A percentile compares a stretch with the other conserved stretches of the same genome.
Evolutionary conservation across 2,888 invertebrate species (phyloP).

Genomic region (Labia minor): DNA sequence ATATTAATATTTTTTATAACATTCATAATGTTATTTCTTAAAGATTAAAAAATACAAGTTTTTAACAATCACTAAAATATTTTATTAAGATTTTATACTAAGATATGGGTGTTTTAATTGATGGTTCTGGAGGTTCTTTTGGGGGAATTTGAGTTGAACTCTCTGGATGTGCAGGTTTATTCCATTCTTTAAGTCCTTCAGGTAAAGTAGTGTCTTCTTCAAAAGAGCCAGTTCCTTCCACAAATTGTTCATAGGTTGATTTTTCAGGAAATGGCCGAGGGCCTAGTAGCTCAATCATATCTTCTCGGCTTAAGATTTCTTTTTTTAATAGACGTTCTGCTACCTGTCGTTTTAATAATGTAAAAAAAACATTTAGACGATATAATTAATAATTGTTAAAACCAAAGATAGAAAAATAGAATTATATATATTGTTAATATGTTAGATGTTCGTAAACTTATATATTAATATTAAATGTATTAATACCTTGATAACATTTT

Average conservation of each 20-base stretch:
- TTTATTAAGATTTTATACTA: neutral
- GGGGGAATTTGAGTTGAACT: neutral
- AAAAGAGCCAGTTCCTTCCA: conserved; percentile 93
- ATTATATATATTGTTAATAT: too few relatives aligned
- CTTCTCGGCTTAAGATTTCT: conserved; percentile 89
- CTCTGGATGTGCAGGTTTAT: conserved; percentile 41
- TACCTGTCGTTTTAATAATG: conserved; percentile 38
- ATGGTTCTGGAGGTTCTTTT: neutral
- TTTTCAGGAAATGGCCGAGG: conserved; percentile 94
- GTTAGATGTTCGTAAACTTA: too few relatives aligned
- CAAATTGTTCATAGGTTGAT: conserved; percentile 98
- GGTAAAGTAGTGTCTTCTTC: conserved; percentile 94
- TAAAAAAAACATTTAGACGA: neutral
- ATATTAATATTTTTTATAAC: too few relatives aligned
- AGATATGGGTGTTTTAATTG: neutral
- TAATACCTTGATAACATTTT: conserved; percentile 67
- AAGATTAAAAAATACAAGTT: neutral
- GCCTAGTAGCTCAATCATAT: conserved; percentile 94
- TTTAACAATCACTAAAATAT: neutral
- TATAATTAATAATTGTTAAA: too few relatives aligned
- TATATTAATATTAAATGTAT: too few relatives aligned
- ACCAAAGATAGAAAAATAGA: neutral
- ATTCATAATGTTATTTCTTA: neutral
- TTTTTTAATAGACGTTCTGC: conserved; percentile 81
- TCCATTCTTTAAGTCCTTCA: conserved; percentile 93